Evolutionary conservation across 2,113 vertebrate genomes (phyloP), one percentile per base, ranked within the genome.

Genomic region (Bubalus kerabau): DNA sequence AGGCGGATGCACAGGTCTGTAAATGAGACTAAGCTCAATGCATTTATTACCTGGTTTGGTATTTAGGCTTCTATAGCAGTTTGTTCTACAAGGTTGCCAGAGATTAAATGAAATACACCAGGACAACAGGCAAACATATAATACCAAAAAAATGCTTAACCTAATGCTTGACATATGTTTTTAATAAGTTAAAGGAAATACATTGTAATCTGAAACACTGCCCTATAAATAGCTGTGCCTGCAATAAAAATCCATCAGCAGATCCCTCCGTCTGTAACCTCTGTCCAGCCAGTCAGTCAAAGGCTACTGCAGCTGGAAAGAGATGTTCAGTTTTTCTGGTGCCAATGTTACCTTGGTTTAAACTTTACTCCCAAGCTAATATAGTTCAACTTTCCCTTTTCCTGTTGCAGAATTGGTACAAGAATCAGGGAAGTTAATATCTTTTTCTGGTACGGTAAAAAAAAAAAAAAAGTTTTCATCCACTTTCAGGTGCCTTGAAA

Each of bases 1-100:
- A 98, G 99, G 99, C 82, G 99, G 99, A 87, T 99, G 99, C 98
- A 99, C 99, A 97, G 98, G 99, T 99, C 99, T 98, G 99, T 99
- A 96, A 93, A 95, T 26, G 43, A 40, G 36, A 64, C 5, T 17
- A 5, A 56, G 2, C 52, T 43, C 19, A 30, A 1, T 0, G 0
- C 28, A 12, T 83, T 87, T 24, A 7, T 46, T 36, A 52, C 62
- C 59, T 48, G 46, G 11, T 30, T 52, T 28, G 3, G 21, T 56
- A 26, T 64, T 43, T 62, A 82, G 5, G 3, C 21, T 17, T 80
- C 81, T 9, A 3, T 59, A 71, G 52, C 2, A 26, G 24, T 64
- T 62, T 26, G 12, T 88, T 84, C 43, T 52, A n/a, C 32, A 28
- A 16, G 2, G 15, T 56, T 32, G 36, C 19, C 43, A 28, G 30